Evolutionary conservation across 2,888 invertebrate genomes (phyloP), one percentile per base, ranked within the genome.

Genomic region (Nemapogon koenigi): DNA sequence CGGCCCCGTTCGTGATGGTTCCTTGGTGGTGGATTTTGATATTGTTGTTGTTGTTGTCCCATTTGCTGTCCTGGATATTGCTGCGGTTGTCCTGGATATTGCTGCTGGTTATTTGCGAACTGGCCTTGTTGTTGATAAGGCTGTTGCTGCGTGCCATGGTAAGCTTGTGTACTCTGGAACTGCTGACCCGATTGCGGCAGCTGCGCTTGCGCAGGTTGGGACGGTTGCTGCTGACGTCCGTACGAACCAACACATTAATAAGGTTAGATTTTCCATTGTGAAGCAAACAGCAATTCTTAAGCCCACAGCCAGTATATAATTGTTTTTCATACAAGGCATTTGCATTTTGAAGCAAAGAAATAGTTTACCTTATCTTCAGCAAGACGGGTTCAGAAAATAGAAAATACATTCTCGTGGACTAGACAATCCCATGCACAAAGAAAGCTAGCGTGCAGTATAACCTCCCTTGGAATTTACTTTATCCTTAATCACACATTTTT

Each of bases 211-310:
- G 67, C 65, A 63, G 71, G 73, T 75, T 78, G 79, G 71, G 75
- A 73, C 72, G 75, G 70, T 76, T 78, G 78, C 76, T 79, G 78
- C 78, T 78, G 76, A 76, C 78, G 78, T 78, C 78, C 78, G 76
- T 78, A 78, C 78, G 78, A 67, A 78, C 76, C 78, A 78, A 78
- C 73, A 78, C 78, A 78, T 78, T 78, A 78, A 76, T 76, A 75
- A 78, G 78, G 78, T 78, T 78, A 78, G 78, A 76, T 78, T 78
- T 76, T 78, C 76, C 73, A 69, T 75, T 60, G 67, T 53, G 57
- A 73, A 73, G 69, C 73, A 63, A 67, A 63, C 60, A 78, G 76
- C 76, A 76, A 78, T 62, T 55, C 53, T 55, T 54, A 71, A 75
- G 75, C 71, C 63, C 55, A 63, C 69, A 76, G 76, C 75, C 69